A percentile compares a stretch with the other conserved stretches of the same genome.
phyloP scores from a whole-genome alignment of 1,140 invertebrate genomes.

The Phocides pigmalion region DNA sequence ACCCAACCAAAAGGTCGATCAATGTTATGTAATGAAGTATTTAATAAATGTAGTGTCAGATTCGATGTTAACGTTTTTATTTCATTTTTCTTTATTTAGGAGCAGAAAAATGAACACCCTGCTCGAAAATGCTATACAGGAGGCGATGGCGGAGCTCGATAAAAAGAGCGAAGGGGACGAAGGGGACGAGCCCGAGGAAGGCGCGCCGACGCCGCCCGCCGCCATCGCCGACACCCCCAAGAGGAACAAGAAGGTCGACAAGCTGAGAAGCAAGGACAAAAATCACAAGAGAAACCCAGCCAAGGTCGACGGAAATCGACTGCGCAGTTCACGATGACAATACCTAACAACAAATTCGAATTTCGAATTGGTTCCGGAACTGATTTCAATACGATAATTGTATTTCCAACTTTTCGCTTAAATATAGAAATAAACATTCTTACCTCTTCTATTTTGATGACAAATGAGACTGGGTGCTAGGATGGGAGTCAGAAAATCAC shows the following conservation, averaged over 20 bases:
- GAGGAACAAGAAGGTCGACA: conserved; percentile 53
- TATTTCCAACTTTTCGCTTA: neutral
- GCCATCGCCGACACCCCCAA: conserved; percentile 54
- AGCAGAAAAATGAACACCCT: conserved; percentile 95
- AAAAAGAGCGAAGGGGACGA: conserved; percentile 68
- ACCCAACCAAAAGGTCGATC: conserved; percentile 66
- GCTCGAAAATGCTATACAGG: conserved; percentile 94
- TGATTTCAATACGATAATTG: neutral
- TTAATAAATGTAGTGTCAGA: neutral
- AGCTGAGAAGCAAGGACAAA: conserved; percentile 51
- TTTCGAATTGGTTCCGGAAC: neutral
- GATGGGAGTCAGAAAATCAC: conserved; percentile 13
- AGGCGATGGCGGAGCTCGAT: conserved; percentile 94
- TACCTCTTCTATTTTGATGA: conserved; percentile 10
- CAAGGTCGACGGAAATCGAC: conserved; percentile 55
- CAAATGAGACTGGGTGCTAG: conserved; percentile 24
- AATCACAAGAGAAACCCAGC: conserved; percentile 49
- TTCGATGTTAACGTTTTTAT: conserved; percentile 24
- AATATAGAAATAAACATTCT: neutral
- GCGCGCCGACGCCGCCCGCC: too few species aligned
- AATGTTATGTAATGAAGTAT: neutral
- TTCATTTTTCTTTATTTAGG: conserved; percentile 80
- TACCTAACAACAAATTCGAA: neutral
- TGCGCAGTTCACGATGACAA: conserved; percentile 71
- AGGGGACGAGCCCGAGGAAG: conserved; percentile 26